Evolutionary conservation across 1,140 invertebrate genomes (phyloP).

Genomic region (Drosophila auraria): DNA sequence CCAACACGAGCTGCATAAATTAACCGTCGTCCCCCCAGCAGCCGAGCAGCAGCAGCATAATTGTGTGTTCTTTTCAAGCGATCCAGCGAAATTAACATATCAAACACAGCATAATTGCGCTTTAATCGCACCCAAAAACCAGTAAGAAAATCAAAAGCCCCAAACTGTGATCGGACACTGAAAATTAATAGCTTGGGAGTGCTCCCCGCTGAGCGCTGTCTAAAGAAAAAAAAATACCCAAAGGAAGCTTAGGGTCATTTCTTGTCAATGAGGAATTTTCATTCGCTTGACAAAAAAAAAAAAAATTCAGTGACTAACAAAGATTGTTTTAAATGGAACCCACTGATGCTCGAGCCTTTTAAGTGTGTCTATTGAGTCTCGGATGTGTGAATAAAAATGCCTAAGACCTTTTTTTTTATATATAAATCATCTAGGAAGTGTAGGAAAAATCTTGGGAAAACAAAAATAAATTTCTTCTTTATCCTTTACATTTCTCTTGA

Average conservation of each 20-base stretch:
- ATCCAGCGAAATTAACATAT: slow-evolving; percentile 74
- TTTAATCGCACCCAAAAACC: slow-evolving; percentile 70
- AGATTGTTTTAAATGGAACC: slow-evolving; percentile 26
- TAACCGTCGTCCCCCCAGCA: slow-evolving; percentile 29
- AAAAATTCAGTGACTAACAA: slow-evolving; percentile 11
- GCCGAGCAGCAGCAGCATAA: slow-evolving; percentile 21
- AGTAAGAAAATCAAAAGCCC: slow-evolving; percentile 37
- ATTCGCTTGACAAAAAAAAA: neutral
- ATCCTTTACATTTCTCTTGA: too few relatives aligned
- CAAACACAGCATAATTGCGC: slow-evolving; percentile 81
- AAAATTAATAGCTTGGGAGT: slow-evolving; percentile 35
- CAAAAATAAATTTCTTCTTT: too few relatives aligned
- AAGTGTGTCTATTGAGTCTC: neutral
- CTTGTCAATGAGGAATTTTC: slow-evolving; percentile 23
- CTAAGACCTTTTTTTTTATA: neutral
- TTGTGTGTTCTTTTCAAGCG: slow-evolving; percentile 67
- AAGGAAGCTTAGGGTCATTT: slow-evolving; percentile 36
- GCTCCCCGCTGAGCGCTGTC: slow-evolving; percentile 25
- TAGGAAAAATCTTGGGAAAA: neutral
- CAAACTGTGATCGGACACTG: slow-evolving; percentile 21
- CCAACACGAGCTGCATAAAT: slow-evolving; percentile 77
- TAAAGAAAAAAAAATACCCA: slow-evolving; percentile 20
- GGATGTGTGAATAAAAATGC: neutral
- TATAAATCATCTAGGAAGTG: neutral
- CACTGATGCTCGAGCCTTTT: slow-evolving; percentile 5